Conservation (phyloP, 2,888 invertebrate genomes). For the Teleiodes luculella region DNA sequence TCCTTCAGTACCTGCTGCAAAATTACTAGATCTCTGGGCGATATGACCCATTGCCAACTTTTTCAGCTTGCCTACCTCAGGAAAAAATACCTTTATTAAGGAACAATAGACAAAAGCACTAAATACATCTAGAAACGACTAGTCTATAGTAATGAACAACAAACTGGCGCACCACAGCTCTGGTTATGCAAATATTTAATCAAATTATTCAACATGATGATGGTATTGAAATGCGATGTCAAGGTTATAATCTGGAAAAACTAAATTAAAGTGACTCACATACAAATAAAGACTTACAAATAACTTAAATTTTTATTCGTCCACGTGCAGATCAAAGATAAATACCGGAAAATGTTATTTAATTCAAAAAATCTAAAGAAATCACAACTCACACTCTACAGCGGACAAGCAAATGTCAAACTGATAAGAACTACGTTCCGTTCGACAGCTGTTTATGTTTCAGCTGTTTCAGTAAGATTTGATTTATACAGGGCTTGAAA, state of each 20-base stretch:
- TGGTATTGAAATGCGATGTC: conserved; percentile 37
- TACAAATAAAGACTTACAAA: neutral
- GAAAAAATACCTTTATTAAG: no score
- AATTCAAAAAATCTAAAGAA: neutral
- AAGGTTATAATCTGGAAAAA: conserved; percentile 39
- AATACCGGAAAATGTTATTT: neutral
- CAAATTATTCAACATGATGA: conserved; percentile 30
- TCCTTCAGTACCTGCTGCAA: no score
- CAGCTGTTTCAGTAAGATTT: no score
- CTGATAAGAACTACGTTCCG: conserved; percentile 10
- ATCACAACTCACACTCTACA: neutral
- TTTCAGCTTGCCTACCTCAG: no score
- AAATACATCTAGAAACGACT: neutral
- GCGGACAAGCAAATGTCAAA: conserved; percentile 6
- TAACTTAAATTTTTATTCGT: neutral
- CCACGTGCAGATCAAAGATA: neutral
- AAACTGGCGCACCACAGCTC: neutral
- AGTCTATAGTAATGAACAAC: neutral
- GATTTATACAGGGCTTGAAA: no score
- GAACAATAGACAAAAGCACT: no score
- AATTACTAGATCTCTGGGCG: no score
- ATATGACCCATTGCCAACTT: no score
- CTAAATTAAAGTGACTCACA: neutral
- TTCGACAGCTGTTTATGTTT: neutral
- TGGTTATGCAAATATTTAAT: conserved; percentile 25